Evolutionary conservation across 2,888 invertebrate genomes (phyloP).

Genomic region (Escarpia spicata): DNA sequence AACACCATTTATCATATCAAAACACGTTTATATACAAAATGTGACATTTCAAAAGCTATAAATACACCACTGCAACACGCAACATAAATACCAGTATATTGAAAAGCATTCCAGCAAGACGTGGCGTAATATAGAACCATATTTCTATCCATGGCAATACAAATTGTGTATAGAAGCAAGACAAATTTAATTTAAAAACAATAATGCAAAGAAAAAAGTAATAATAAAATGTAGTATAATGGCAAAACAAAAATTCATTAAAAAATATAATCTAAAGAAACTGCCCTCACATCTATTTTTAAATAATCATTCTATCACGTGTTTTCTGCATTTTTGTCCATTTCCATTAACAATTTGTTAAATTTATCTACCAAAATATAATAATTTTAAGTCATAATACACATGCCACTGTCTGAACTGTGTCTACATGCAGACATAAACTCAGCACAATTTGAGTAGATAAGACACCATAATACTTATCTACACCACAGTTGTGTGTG

Average conservation of each 20-base stretch:
- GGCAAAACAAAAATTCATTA: not conserved
- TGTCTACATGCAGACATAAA: not conserved
- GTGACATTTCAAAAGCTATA: constrained; percentile 1
- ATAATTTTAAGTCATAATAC: not conserved
- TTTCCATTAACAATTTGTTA: not conserved
- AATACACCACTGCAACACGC: not conserved
- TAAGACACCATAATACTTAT: not conserved
- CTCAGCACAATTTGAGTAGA: not conserved
- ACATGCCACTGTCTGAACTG: not conserved
- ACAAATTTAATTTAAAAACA: not conserved
- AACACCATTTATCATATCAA: not conserved
- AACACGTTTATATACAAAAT: not conserved
- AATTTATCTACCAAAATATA: not conserved
- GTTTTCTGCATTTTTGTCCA: not conserved
- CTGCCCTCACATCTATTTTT: not conserved
- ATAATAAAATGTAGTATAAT: too few species aligned
- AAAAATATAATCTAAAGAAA: not conserved
- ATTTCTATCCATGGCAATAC: not conserved
- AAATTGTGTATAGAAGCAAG: not conserved
- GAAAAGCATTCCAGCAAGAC: not conserved
- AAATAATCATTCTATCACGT: not conserved
- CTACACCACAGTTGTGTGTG: not conserved
- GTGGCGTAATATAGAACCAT: not conserved
- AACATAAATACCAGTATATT: not conserved
- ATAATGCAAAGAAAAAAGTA: too few species aligned